Evolutionary conservation across 2,797 vertebrate species (phyloP).

Genomic region (Ctenochaetus hawaiiensis): DNA sequence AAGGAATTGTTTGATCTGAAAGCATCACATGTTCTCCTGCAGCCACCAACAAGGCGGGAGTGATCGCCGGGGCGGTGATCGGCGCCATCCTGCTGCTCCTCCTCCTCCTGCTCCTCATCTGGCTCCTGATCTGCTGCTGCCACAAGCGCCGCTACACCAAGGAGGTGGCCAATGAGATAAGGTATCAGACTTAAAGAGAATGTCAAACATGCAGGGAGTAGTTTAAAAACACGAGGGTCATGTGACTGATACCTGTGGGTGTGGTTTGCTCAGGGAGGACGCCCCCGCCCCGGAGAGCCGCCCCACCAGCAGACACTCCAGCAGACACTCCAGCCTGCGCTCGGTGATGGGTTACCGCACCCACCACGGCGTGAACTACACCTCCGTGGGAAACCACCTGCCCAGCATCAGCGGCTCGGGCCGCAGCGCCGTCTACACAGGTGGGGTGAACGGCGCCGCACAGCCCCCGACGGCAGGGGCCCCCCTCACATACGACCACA

Average conservation of each 20-base stretch:
- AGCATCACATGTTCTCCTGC: conserved; percentile 32
- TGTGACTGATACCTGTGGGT: neutral
- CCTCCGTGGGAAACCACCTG: conserved; percentile 51
- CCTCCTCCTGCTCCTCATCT: conserved; percentile 90
- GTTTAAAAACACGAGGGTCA: neutral
- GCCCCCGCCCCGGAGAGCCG: conserved; percentile 82
- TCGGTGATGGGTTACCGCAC: conserved; percentile 86
- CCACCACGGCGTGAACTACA: conserved; percentile 82
- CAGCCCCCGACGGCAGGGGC: conserved; percentile 5
- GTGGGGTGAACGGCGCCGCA: conserved; percentile 5
- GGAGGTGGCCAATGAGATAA: conserved; percentile 89
- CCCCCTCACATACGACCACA: conserved; percentile 73
- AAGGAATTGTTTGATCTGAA: conserved; percentile 31
- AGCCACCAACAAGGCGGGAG: conserved; percentile 85
- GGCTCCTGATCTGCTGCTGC: conserved; percentile 90
- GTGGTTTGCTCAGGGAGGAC: conserved; percentile 81
- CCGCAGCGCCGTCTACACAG: conserved; percentile 29
- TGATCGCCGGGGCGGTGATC: conserved; percentile 91
- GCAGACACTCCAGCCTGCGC: conserved; percentile 83
- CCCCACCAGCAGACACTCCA: conserved; percentile 76
- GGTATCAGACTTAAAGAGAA: conserved; percentile 70
- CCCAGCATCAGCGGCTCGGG: conserved; percentile 49
- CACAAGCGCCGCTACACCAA: conserved; percentile 85
- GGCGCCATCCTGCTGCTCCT: conserved; percentile 88
- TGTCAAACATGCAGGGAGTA: neutral